phyloP scores from a whole-genome alignment of 2,888 invertebrate genomes.

The Drosophila setosimentum region DNA sequence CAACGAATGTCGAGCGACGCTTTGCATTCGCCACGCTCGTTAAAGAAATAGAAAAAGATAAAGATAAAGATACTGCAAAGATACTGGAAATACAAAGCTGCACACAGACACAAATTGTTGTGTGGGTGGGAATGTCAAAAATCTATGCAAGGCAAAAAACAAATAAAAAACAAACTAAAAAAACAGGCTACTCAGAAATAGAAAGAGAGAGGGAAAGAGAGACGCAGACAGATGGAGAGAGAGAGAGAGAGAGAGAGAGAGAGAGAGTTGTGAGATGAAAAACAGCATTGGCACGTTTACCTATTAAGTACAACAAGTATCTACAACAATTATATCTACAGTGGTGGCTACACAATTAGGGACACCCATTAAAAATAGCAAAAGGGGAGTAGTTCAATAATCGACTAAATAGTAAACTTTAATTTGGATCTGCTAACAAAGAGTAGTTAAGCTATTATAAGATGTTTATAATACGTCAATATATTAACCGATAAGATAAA shows the following conservation, averaged over 20 bases:
- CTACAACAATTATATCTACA: constrained; percentile 34
- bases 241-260: constrained; percentile 1
- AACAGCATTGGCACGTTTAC: constrained; percentile 37
- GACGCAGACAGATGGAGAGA: background rate
- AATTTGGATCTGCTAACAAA: background rate
- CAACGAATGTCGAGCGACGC: constrained; percentile 62
- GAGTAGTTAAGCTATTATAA: background rate
- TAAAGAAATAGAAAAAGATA: constrained; percentile 24
- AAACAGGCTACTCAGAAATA: constrained; percentile 5
- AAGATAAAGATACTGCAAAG: constrained; percentile 40
- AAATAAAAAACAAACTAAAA: constrained; percentile 47
- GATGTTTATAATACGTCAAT: background rate
- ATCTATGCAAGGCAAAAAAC: constrained; percentile 36
- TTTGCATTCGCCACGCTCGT: constrained; percentile 62
- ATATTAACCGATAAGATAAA: background rate
- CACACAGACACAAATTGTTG: constrained; percentile 11
- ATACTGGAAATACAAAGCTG: constrained; percentile 31
- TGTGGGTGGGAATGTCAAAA: constrained; percentile 62
- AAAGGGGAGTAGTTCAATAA: background rate
- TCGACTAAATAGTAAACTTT: background rate
- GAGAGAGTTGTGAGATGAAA: constrained; percentile 30
- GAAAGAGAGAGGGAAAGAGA: constrained; percentile 3
- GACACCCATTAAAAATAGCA: background rate
- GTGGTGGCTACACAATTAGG: background rate
- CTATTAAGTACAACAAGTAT: constrained; percentile 64